phyloP scores from a whole-genome alignment of 2,797 vertebrate genomes.

The Enteromius viviparus region DNA sequence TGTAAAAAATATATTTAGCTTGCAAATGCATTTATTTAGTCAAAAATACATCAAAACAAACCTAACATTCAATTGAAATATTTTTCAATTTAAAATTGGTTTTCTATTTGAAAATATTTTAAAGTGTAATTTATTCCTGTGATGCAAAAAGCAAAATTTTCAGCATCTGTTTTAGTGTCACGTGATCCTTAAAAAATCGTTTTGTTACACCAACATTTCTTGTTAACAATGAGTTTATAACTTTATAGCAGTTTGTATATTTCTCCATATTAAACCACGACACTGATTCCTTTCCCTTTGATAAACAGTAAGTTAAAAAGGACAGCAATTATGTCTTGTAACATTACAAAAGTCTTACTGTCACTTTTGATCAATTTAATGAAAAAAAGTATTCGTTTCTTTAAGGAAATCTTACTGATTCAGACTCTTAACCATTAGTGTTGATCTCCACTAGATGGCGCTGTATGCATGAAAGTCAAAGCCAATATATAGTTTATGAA shows the following conservation, averaged over 20 bases:
- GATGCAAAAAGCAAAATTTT: conserved; percentile 2
- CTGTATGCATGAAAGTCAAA: neutral
- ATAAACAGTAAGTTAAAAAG: neutral
- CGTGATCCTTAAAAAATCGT: neutral
- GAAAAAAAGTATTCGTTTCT: neutral
- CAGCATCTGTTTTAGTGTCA: neutral
- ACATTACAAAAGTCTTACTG: neutral
- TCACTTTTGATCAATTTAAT: neutral
- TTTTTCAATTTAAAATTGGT: neutral
- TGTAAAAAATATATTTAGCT: neutral
- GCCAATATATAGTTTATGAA: neutral
- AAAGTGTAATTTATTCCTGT: neutral
- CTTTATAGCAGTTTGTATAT: neutral
- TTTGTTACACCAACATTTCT: neutral
- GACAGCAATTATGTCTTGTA: neutral
- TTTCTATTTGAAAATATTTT: neutral
- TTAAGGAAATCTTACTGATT: neutral
- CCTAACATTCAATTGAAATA: neutral
- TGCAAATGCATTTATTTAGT: neutral
- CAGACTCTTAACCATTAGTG: neutral
- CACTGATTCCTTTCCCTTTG: neutral
- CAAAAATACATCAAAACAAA: neutral
- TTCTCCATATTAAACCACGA: neutral
- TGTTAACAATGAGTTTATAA: neutral
- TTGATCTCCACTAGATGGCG: conserved; percentile 58